Base-by-base conservation (phyloP, 2,888 invertebrate species). In the Phaonia tiefii region DNA sequence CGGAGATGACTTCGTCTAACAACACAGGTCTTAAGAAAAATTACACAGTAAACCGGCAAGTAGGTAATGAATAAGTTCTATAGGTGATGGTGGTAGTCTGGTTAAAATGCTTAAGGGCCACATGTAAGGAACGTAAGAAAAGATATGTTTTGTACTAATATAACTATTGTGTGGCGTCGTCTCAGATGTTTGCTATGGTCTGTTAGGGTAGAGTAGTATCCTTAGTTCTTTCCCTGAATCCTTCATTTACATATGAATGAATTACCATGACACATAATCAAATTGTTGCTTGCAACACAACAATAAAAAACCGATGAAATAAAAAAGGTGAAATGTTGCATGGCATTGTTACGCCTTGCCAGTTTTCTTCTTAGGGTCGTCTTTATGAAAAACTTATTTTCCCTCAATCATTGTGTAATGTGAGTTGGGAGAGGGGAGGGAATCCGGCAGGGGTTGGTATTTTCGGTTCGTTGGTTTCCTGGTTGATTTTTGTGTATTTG, bases 201-300 rank as follows among this genome's bases (percentile, higher is more conserved):
- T 11, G 37, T 20, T n/a, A n/a, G n/a, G n/a, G n/a, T n/a, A n/a
- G n/a, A 51, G 20, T n/a, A 51, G 2, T 17, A 56, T 26, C 26
- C 58, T 17, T 17, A 8, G 39, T 60, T 20, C 39, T 37, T 49
- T 49, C 26, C 31, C 15, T 37, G 37, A n/a, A 13, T 10, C 63
- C 39, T 63, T 63, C 78, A 81, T 81, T 81, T 75, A 75, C 81
- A 81, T 81, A 78, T 78, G 81, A 81, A 78, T 72, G 72, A 63
- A 72, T 49, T 49, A 65, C 56, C 81, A 56, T 72, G 75, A 72
- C 46, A 69, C 31, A 75, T 75, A 81, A 75, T 72, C 71, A 81
- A 75, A 74, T 67, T 17, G 31, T 71, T 66, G 54, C 60, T 65
- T 15, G 31, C 58, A 13, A 31, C 31, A 58, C 58, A 31, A 63